Conservation (phyloP, 2,888 invertebrate genomes). For the Ormyrus nitidulus region DNA sequence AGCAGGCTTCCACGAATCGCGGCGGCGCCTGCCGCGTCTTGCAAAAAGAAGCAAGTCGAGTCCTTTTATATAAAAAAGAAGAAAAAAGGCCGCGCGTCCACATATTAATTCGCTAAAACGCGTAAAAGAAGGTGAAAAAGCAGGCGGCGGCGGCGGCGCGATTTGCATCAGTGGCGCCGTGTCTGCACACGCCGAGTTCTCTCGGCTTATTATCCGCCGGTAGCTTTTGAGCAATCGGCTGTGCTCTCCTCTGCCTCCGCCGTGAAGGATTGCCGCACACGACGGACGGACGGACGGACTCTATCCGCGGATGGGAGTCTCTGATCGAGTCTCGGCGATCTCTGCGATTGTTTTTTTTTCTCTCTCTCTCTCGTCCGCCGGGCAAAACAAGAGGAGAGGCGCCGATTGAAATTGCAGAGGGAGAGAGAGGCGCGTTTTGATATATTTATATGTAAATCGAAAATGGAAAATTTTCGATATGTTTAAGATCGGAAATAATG, state of each 20-base stretch:
- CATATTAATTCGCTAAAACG: conserved; percentile 22
- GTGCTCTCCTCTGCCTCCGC: background rate
- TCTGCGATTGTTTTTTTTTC: background rate
- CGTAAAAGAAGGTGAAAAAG: conserved; percentile 20
- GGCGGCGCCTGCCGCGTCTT: too few species aligned
- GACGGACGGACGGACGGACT: background rate
- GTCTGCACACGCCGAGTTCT: conserved; percentile 38
- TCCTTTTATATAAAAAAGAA: too few species aligned
- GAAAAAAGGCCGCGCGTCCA: background rate
- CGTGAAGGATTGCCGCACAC: conserved; percentile 48
- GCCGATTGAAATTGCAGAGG: background rate
- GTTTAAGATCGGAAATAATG: too few species aligned
- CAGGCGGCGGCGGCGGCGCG: conserved; percentile 4
- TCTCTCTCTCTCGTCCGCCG: background rate
- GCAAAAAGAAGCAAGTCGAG: too few species aligned
- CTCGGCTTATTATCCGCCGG: conserved; percentile 41
- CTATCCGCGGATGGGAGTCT: too few species aligned
- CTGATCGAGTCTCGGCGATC: too few species aligned
- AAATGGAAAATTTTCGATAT: too few species aligned
- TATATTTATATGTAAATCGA: too few species aligned
- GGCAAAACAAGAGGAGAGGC: background rate
- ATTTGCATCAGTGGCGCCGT: conserved; percentile 54
- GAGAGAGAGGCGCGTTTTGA: too few species aligned
- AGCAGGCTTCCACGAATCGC: too few species aligned
- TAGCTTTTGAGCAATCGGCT: conserved; percentile 50